Evolutionary conservation across 2,888 invertebrate species (phyloP).

Genomic region (Rugalucina vietnamica): DNA sequence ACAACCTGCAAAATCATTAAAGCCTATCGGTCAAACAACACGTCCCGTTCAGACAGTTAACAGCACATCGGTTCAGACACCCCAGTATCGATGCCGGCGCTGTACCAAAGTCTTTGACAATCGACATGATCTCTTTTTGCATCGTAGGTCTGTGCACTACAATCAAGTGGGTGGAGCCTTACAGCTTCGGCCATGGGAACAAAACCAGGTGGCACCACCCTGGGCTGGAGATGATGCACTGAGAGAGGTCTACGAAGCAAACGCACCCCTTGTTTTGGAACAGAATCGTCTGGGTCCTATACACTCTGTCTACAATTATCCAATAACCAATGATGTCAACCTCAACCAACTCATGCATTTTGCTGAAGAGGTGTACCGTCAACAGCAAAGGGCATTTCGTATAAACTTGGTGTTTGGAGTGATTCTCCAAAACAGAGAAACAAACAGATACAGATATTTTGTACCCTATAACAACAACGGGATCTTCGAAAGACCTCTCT

Average conservation of each 20-base stretch:
- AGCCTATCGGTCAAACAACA: neutral
- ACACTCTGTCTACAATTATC: slow-evolving; percentile 13
- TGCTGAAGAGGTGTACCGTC: neutral
- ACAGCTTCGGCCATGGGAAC: slow-evolving; percentile 7
- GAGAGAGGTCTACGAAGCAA: slow-evolving; percentile 9
- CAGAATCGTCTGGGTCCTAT: slow-evolving; percentile 7
- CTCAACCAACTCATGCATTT: slow-evolving; percentile 7
- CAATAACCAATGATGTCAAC: slow-evolving; percentile 7
- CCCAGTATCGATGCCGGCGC: slow-evolving; percentile 11
- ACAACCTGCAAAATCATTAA: neutral
- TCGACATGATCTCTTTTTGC: slow-evolving; percentile 25
- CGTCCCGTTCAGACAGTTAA: neutral
- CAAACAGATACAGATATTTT: slow-evolving; percentile 54
- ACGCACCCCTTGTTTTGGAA: slow-evolving; percentile 13
- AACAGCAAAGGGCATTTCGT: slow-evolving; percentile 7
- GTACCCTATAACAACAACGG: slow-evolving; percentile 47
- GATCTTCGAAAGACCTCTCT: slow-evolving; percentile 46
- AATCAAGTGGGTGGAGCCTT: slow-evolving; percentile 11
- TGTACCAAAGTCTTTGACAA: slow-evolving; percentile 16
- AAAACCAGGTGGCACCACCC: neutral
- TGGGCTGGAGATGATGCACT: neutral
- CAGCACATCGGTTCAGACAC: neutral
- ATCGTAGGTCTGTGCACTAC: slow-evolving; percentile 23
- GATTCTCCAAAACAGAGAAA: slow-evolving; percentile 48
- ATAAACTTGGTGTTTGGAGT: slow-evolving; percentile 9